phyloP scores from a whole-genome alignment of 1,140 invertebrate species.

The Caenorhabditis briggsae region DNA sequence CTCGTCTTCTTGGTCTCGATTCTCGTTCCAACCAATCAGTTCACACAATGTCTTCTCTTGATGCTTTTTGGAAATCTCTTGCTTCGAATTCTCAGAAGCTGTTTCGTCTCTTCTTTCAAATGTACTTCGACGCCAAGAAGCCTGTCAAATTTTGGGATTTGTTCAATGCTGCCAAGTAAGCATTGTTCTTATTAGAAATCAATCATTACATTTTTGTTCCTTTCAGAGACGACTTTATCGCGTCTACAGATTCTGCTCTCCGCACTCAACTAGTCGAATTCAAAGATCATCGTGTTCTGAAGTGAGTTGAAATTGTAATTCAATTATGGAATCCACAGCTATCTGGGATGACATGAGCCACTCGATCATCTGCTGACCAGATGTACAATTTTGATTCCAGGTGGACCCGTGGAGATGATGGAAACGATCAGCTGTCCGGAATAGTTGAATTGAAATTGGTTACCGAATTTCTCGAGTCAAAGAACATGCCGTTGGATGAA shows the following conservation, averaged over 20 bases:
- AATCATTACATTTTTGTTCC: background rate
- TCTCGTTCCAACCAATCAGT: background rate
- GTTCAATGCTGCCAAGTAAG: constrained; percentile 50
- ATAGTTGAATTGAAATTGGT: constrained; percentile 36
- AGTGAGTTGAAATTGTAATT: background rate
- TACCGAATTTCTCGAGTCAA: constrained; percentile 42
- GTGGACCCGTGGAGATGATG: constrained; percentile 52
- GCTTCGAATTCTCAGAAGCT: constrained; percentile 46
- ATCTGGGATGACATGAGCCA: background rate
- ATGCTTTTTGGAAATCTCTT: constrained; percentile 53
- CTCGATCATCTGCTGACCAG: background rate
- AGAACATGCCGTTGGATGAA: constrained; percentile 46
- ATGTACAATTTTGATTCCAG: background rate
- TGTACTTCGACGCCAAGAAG: constrained; percentile 3
- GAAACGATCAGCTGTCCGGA: constrained; percentile 48
- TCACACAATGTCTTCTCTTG: constrained; percentile 51
- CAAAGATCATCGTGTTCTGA: constrained; percentile 58
- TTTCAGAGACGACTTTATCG: constrained; percentile 56
- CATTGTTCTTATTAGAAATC: background rate
- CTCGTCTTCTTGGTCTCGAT: constrained; percentile 28
- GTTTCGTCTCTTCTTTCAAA: constrained; percentile 51
- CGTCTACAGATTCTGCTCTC: constrained; percentile 52
- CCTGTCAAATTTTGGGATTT: constrained; percentile 57
- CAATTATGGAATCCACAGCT: background rate
- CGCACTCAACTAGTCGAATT: constrained; percentile 56